Evolutionary conservation across 1,140 invertebrate species (phyloP).

Genomic region (Lordiphosa clarofinis): DNA sequence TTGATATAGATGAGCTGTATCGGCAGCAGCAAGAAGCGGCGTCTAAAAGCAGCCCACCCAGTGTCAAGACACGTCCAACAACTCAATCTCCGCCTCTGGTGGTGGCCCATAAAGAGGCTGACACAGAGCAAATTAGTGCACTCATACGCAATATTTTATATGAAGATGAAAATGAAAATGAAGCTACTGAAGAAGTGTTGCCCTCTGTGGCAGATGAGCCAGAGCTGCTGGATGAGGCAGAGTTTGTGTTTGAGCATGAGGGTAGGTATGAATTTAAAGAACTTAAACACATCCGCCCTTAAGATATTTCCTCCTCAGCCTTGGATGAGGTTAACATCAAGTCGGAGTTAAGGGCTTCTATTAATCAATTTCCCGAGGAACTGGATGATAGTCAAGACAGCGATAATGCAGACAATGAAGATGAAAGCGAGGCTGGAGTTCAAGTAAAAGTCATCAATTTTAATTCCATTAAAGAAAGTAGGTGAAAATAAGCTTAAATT

Average conservation of each 20-base stretch:
- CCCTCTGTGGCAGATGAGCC: background rate
- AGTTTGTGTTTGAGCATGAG: slow-evolving; percentile 41
- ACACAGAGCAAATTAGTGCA: slow-evolving; percentile 49
- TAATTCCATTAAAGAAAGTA: slow-evolving; percentile 54
- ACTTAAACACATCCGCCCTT: no score
- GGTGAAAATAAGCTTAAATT: background rate
- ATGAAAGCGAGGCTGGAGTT: slow-evolving; percentile 31
- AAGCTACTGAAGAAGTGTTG: slow-evolving; percentile 9
- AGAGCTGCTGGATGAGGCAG: slow-evolving; percentile 26
- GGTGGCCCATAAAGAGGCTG: slow-evolving; percentile 18
- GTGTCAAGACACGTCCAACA: background rate
- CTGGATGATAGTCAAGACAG: slow-evolving; percentile 19
- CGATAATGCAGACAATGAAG: slow-evolving; percentile 42
- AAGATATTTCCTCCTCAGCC: slow-evolving; percentile 5
- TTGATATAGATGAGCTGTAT: slow-evolving; percentile 64
- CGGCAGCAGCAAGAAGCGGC: slow-evolving; percentile 29
- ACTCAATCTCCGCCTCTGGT: no score
- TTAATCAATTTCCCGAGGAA: no score
- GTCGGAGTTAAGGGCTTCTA: background rate
- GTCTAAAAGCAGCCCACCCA: background rate
- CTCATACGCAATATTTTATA: slow-evolving; percentile 47
- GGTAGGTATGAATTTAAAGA: no score
- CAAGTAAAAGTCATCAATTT: slow-evolving; percentile 51
- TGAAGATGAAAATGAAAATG: slow-evolving; percentile 29
- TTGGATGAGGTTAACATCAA: slow-evolving; percentile 2